phyloP scores from a whole-genome alignment of 2,888 invertebrate species.

The Lasioglossum malachurum region DNA sequence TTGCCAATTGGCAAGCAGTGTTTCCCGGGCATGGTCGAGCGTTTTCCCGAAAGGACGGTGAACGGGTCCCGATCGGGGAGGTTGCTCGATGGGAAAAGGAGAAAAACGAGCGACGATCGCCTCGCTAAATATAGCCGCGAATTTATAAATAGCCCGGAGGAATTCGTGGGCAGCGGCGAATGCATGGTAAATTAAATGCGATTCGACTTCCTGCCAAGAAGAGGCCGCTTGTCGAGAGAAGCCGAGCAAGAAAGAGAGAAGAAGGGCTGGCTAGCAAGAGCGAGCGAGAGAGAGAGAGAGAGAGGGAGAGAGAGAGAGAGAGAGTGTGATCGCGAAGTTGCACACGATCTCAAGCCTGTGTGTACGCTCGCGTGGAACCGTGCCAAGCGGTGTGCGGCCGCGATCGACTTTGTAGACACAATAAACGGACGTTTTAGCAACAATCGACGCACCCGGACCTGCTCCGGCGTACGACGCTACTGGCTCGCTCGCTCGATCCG shows the following conservation, averaged over 20 bases:
- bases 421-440: slow-evolving; percentile 62
- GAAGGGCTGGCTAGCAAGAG: not conserved
- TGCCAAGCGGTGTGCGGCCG: slow-evolving; percentile 54
- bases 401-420: slow-evolving; percentile 61
- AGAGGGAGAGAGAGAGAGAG: no score
- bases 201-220: slow-evolving; percentile 67
- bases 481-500: not conserved
- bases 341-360: slow-evolving; percentile 11
- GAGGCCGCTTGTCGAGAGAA: slow-evolving; percentile 27
- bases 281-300: slow-evolving; percentile 16
- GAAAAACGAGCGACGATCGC: not conserved
- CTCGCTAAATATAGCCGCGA: slow-evolving; percentile 40
- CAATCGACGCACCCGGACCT: slow-evolving; percentile 54
- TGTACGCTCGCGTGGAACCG: slow-evolving; percentile 49
- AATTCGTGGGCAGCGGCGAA: slow-evolving; percentile 52
- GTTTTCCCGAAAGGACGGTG: not conserved
- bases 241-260: slow-evolving; percentile 5
- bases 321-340: not conserved
- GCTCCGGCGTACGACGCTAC: slow-evolving; percentile 33
- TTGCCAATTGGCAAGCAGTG: slow-evolving; percentile 41
- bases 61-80: not conserved
- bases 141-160: slow-evolving; percentile 52
- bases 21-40: not conserved
- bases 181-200: slow-evolving; percentile 57
- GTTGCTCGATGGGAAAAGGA: not conserved